Percentiles rank a stretch among this genome's conserved stretches.
phyloP scores from a whole-genome alignment of 2,797 vertebrate species.

The Bovichtus variegatus region DNA sequence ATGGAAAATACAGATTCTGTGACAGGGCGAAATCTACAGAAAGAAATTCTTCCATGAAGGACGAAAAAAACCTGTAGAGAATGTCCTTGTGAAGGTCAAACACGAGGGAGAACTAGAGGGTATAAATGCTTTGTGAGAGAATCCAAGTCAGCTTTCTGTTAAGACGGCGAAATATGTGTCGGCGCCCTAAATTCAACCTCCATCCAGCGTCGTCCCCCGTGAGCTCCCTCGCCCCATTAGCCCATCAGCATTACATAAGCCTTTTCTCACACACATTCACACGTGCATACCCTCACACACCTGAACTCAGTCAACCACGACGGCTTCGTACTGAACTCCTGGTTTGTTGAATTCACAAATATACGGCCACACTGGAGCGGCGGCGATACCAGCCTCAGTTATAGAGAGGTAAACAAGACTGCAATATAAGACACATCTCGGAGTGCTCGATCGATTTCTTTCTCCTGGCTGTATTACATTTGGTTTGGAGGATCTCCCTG shows the following conservation, averaged over 20 bases:
- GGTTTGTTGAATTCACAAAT: neutral
- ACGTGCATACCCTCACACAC: slow-evolving; percentile 50
- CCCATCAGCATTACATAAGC: slow-evolving; percentile 71
- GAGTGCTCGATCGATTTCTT: slow-evolving; percentile 38
- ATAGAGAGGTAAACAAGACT: slow-evolving; percentile 41
- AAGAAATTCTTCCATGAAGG: slow-evolving; percentile 22
- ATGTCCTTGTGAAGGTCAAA: slow-evolving; percentile 54
- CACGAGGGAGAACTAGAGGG: neutral
- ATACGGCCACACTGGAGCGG: neutral
- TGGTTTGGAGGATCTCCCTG: slow-evolving; percentile 26
- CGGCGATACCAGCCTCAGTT: neutral
- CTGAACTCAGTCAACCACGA: slow-evolving; percentile 50
- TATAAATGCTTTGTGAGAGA: neutral
- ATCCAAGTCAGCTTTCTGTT: slow-evolving; percentile 1
- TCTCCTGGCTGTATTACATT: slow-evolving; percentile 29
- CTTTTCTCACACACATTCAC: slow-evolving; percentile 40
- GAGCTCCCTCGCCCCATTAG: slow-evolving; percentile 59
- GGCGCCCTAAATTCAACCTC: slow-evolving; percentile 71
- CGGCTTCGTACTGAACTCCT: neutral
- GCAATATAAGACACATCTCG: slow-evolving; percentile 21
- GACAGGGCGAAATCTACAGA: slow-evolving; percentile 37
- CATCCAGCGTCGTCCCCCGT: slow-evolving; percentile 19
- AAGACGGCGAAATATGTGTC: slow-evolving; percentile 31
- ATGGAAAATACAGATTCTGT: slow-evolving; percentile 37
- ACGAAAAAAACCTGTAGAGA: slow-evolving; percentile 30